Evolutionary conservation across 2,888 invertebrate genomes (phyloP), one percentile per base, ranked within the genome.

Genomic region (Ophion obscuratus): DNA sequence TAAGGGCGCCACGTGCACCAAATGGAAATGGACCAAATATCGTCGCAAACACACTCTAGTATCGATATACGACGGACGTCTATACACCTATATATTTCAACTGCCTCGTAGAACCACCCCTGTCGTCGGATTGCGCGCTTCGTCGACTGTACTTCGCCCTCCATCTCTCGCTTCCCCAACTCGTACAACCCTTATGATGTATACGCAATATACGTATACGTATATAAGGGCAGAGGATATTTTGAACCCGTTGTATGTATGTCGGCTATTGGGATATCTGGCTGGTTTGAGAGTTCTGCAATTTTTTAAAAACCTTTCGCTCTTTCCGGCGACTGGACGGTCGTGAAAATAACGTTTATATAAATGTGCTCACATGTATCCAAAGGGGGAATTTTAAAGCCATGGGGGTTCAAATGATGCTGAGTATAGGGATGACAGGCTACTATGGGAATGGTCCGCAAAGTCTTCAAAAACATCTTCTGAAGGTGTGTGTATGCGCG

Each of bases 11-110:
- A 92, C 93, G 93, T 93, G 93, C 92, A 91, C 89, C 92, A 93
- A 93, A 93, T 93, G 93, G 93, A 93, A 93, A 93, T 93, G 93
- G 93, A 93, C 92, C 93, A 92, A 93, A 93, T 93, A 93, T 93
- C 92, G 92, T 90, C 90, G 92, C 93, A 92, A 93, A 93, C 92
- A 93, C 92, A 92, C 91, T 81, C 80, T 77, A 91, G 92, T 92
- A 92, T 92, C 92, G 91, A 93, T 92, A 92, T 92, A 92, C 91
- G 91, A 90, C 91, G 90, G 89, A 91, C 90, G 90, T 24, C 10
- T 27, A 66, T 53, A 76, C 20, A 47, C 31, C 17, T 59, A 66
- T 66, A 92, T 89, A 88, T 89, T 87, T 89, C 88, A 86, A 88
- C 87, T 87, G 88, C 78, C 66, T 74, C 81, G 73, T 77, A 89